Percentiles rank a stretch among this genome's conserved stretches.
Conservation (phyloP, 2,888 invertebrate species). For the Drosophila sordidula region DNA sequence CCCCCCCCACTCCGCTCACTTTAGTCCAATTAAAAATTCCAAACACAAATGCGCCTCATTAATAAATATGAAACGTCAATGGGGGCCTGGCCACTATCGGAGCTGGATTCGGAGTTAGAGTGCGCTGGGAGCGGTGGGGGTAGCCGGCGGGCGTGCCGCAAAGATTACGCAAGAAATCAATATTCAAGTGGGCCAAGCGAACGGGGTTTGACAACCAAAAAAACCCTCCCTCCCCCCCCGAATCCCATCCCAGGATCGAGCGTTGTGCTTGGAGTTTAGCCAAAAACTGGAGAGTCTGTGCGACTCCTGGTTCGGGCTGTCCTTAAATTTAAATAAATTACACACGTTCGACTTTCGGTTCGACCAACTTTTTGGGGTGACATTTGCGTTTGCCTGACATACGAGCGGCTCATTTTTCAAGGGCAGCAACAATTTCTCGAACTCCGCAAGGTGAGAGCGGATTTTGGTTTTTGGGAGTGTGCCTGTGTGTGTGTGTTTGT, state of each 20-base stretch:
- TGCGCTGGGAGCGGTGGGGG: neutral
- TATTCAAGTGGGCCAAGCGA: constrained; percentile 71
- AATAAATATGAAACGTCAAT: constrained; percentile 82
- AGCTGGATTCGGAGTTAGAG: constrained; percentile 11
- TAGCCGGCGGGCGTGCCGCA: constrained; percentile 53
- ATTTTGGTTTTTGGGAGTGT: constrained; percentile 33
- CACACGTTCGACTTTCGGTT: constrained; percentile 77
- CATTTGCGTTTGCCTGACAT: constrained; percentile 67
- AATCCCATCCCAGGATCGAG: neutral
- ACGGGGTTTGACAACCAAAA: constrained; percentile 49
- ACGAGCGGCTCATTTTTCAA: constrained; percentile 78
- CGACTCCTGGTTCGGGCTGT: constrained; percentile 9
- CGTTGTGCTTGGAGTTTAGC: constrained; percentile 4
- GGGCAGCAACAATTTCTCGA: constrained; percentile 66
- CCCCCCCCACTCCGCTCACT: constrained; percentile 26
- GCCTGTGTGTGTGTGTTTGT: constrained; percentile 28
- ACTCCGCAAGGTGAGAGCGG: constrained; percentile 58
- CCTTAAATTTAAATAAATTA: constrained; percentile 77
- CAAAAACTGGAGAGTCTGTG: constrained; percentile 33
- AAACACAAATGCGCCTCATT: constrained; percentile 81
- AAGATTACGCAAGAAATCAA: constrained; percentile 79
- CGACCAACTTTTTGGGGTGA: constrained; percentile 62
- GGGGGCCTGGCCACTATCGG: constrained; percentile 63
- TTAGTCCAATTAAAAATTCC: constrained; percentile 80
- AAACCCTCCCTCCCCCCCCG: neutral